Base-by-base conservation (phyloP, 2,888 invertebrate genomes). In the Clanis bilineata region DNA sequence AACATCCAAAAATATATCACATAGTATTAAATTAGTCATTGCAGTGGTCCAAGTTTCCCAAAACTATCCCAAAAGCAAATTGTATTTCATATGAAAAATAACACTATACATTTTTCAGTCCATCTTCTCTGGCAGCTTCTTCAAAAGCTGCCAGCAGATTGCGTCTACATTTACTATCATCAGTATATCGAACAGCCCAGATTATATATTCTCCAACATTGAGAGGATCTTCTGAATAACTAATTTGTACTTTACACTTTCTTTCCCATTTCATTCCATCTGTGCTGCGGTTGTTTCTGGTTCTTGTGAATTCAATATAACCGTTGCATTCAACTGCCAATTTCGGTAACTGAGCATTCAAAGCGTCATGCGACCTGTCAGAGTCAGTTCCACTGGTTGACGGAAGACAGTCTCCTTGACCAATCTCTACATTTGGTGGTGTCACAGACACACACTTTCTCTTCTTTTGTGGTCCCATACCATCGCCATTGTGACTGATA, bases 241-340 rank as follows among this genome's bases (percentile, higher is more conserved):
- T 94, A 15, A 95, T 92, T 80, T 94, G 94, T 57, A 95, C 78
- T 74, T 94, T 94, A 73, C 94, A 94, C 54, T 93, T 93, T 59
- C 94, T 85, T 64, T 92, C 93, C 94, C 95, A 95, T 69, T 93
- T 93, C 84, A 91, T 93, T 62, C 74, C 71, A 62, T 89, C 93
- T 65, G 70, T 68, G 67, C 80, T 83, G 28, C 82, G 71, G 60
- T 76, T 86, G 62, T 88, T 90, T 63, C 85, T 82, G 15, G 82
- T 80, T 69, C 88, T 82, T 36, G 82, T 83, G 69, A 92, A 93
- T 69, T 90, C 86, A 58, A 93, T 81, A 61, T 85, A 90, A 39
- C 92, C 91, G 65, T 87, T 88, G 64, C 91, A 92, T 77, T 93
- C 90, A 25, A 92, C 88, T 28, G 85, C 88, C 60, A 86, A 68